Evolutionary conservation across 1,140 invertebrate genomes (phyloP), one percentile per base, ranked within the genome.

Genomic region (Trachelipus rathkii): DNA sequence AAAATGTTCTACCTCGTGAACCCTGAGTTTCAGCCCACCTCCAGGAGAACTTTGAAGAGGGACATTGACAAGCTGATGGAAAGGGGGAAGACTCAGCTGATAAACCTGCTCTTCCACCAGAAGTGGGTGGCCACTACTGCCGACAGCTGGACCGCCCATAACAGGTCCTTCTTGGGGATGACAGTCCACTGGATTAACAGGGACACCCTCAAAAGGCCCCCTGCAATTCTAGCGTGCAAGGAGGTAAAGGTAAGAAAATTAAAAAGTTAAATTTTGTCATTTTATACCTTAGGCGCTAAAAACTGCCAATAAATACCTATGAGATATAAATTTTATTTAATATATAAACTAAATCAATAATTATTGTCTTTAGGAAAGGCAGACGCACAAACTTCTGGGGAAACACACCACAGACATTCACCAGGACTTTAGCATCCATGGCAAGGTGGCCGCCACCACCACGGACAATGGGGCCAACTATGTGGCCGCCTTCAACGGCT

Each of bases 81-180:
- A 33, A 71, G 24, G 69, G 9, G 13, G 13, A 71, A 44, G 69
- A n/a, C 9, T n/a, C n/a, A 71, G 13, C 21, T 71, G 11, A 19
- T 33, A 24, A 44, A 71, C 69, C 69, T 71, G n/a, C 69, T 71
- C 13, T 44, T 71, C 69, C n/a, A 33, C 24, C n/a, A 19, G n/a
- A n/a, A 71, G 9, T 71, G 24, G n/a, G 69, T 71, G 13, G 69
- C 69, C 9, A 71, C 69, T 23, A 71, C 69, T 44, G 69, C 69
- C 69, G 69, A 71, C 1, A 24, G 33, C 69, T 71, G 69, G 9
- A 24, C 9, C 13, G 69, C 69, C 13, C 9, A 23, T 9, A 71
- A 33, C 24, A 13, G 69, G 69, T 44, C 13, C 24, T 24, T 8
- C 5, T 71, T n/a, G n/a, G 15, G 69, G 69, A 44, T 71, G 69